Conservation (phyloP, 2,888 invertebrate genomes). For the Autographa gamma region DNA sequence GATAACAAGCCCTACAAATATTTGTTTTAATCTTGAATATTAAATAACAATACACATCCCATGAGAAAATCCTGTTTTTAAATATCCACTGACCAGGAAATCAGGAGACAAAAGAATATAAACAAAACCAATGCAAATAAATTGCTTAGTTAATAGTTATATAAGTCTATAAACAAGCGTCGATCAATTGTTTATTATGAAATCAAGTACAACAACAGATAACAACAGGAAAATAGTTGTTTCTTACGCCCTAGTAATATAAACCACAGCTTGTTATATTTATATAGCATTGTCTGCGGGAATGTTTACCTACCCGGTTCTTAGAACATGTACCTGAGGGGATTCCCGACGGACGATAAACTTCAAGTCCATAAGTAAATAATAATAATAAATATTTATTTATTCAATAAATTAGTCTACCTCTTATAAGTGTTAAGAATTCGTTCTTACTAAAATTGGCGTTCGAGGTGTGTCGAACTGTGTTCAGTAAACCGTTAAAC, state of each 20-base stretch:
- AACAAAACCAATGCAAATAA: neutral
- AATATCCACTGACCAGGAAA: neutral
- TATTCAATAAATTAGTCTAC: too few relatives aligned
- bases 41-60: too few relatives aligned
- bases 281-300: neutral
- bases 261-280: constrained; percentile 22
- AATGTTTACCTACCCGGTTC: constrained; percentile 7
- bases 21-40: too few relatives aligned
- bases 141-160: neutral
- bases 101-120: neutral
- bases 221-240: constrained; percentile 35
- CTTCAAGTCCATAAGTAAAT: too few relatives aligned
- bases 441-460: too few relatives aligned
- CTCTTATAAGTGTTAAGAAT: too few relatives aligned
- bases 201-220: neutral
- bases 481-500: too few relatives aligned
- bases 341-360: neutral
- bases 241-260: constrained; percentile 2
- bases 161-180: neutral
- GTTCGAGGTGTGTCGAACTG: too few relatives aligned
- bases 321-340: constrained; percentile 7
- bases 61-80: too few relatives aligned
- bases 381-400: too few relatives aligned
- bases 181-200: neutral
- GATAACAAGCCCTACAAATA: too few relatives aligned